Evolutionary conservation across 2,113 vertebrate genomes (phyloP), one percentile per base, ranked within the genome.

Genomic region (Hyperopisus bebe): DNA sequence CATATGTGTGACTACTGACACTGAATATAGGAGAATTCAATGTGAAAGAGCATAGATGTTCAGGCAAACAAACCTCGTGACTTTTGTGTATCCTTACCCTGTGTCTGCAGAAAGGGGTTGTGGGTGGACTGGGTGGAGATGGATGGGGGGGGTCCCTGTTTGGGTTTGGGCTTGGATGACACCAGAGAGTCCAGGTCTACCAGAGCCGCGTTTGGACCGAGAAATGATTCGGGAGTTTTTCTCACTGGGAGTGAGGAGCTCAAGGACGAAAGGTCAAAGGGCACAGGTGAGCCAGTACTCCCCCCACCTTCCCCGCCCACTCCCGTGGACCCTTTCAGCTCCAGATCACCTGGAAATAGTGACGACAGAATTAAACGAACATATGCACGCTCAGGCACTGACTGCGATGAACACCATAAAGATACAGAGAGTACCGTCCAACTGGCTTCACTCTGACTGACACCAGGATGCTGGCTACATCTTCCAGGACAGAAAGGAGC

Each of bases 201-300:
- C 0, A 98, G 96, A 0, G 97, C 95, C 0, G 98, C 97, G 0
- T 98, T 98, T 90, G 98, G 98, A 19, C 98, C 97, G 83, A 98
- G 95, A 93, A 98, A 98, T 0, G 98, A 98, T 93, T 98, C 97
- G 0, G 98, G 98, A 0, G 97, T 98, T 93, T 97, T 98, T 58
- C 97, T 95, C 4, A 96, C 95, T 9, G 97, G 96, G 3, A 97
- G 95, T 0, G 96, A 96, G 5, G 96, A 94, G n/a, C 96, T 94
- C 50, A 98, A 94, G 15, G 97, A 96, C 0, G 96, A 96, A 58
- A 97, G 94, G 48, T 98, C 95, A 53, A 96, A 97, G 44, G 96
- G 95, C 83, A 96, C 94, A 0, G 96, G 96, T 3, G 96, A 96
- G 90, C 94, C 95, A 35, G 95, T 95, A 88, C 94, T 93, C 24